phyloP scores from a whole-genome alignment of 2,888 invertebrate species.

The Rotaria magnacalcarata region DNA sequence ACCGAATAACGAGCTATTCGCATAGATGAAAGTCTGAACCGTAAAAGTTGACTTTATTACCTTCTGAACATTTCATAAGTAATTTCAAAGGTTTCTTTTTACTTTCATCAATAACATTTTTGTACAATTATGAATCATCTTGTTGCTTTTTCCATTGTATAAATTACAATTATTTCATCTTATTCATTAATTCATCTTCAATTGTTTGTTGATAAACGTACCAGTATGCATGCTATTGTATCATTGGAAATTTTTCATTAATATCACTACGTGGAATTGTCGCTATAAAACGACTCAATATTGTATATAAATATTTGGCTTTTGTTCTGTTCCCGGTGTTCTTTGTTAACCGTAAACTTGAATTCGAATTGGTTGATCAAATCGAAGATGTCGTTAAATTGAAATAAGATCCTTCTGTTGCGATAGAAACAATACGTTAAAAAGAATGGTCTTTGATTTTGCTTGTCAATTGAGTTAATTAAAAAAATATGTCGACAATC shows the following conservation, averaged over 20 bases:
- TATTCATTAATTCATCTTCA: too few relatives aligned
- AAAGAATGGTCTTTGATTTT: neutral
- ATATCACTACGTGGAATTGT: too few relatives aligned
- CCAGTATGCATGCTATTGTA: too few relatives aligned
- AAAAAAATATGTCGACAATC: neutral
- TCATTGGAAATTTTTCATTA: too few relatives aligned
- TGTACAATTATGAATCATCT: too few relatives aligned
- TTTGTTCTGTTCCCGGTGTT: slow-evolving; percentile 16
- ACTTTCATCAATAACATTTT: too few relatives aligned
- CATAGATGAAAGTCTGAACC: too few relatives aligned
- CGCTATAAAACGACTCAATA: neutral
- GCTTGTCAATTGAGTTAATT: neutral
- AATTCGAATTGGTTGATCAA: neutral
- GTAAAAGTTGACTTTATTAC: neutral
- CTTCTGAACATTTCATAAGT: too few relatives aligned
- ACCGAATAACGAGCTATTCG: too few relatives aligned
- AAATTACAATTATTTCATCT: too few relatives aligned
- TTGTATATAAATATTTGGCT: neutral
- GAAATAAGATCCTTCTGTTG: neutral
- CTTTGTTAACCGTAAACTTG: neutral
- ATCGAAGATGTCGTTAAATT: neutral
- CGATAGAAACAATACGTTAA: neutral
- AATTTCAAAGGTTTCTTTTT: neutral
- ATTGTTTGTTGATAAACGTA: too few relatives aligned
- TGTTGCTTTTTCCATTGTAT: too few relatives aligned